Evolutionary conservation across 2,113 vertebrate genomes (phyloP).

Genomic region (Scomber colias): DNA sequence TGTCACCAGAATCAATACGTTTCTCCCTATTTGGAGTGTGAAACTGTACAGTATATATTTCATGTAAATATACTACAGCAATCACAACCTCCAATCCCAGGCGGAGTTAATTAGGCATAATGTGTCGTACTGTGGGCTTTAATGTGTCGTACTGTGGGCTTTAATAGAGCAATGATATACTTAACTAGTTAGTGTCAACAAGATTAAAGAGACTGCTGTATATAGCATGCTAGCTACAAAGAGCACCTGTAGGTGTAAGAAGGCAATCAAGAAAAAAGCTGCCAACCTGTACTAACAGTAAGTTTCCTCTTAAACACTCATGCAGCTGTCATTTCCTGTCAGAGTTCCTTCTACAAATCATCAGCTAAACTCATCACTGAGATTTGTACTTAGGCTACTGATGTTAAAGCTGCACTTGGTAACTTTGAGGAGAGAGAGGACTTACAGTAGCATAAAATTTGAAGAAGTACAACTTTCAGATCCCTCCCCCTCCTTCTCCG

Average conservation of each 20-base stretch:
- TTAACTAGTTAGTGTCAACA: not conserved
- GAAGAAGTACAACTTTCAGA: too few relatives aligned
- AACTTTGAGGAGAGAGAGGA: too few relatives aligned
- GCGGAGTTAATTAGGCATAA: slow-evolving; percentile 10
- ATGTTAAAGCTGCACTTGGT: too few relatives aligned
- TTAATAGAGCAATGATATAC: slow-evolving; percentile 5
- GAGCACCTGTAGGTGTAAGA: not conserved
- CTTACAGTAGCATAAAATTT: too few relatives aligned
- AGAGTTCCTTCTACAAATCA: not conserved
- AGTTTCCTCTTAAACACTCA: not conserved
- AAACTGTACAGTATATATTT: slow-evolving; percentile 8
- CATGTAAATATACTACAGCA: not conserved
- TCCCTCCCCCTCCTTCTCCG: too few relatives aligned
- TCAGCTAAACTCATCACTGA: not conserved
- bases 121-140: slow-evolving; percentile 9
- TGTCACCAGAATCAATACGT: slow-evolving; percentile 26
- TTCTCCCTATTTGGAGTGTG: not conserved
- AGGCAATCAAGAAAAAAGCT: not conserved
- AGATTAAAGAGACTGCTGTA: slow-evolving; percentile 2
- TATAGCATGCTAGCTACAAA: not conserved
- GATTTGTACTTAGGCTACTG: not conserved
- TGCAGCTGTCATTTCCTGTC: not conserved
- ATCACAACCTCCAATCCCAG: slow-evolving; percentile 15
- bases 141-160: not conserved
- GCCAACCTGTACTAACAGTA: not conserved